These are phyloP conservation scores for Drepanosiphum platanoidis DNA, from an alignment of 2,888 invertebrate species.

Conservation along the genomic window DNA sequence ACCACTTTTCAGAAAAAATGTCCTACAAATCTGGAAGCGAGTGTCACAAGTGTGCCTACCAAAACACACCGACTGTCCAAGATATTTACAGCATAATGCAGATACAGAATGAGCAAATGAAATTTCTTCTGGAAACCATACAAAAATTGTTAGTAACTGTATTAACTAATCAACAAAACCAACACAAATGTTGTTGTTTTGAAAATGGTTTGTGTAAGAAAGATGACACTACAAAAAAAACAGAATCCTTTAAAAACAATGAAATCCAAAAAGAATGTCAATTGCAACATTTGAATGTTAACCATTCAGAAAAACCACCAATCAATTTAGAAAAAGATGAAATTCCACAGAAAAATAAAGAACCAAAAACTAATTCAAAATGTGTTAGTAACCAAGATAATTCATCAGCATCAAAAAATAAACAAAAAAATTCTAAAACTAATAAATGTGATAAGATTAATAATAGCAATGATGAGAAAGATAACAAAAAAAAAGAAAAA, in stretches of 20 bases:
- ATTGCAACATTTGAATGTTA: background rate
- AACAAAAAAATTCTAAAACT: background rate
- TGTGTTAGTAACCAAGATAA: background rate
- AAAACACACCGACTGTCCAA: conserved; percentile 42
- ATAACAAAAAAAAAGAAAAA: conserved; percentile 33
- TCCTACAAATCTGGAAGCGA: conserved; percentile 19
- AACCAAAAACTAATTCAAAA: background rate
- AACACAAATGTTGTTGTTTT: conserved; percentile 44
- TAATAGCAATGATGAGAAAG: background rate
- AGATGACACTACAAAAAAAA: background rate
- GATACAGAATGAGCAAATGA: conserved; percentile 56
- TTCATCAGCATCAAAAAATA: background rate
- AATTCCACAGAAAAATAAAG: background rate
- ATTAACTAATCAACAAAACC: conserved; percentile 52
- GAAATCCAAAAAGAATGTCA: background rate
- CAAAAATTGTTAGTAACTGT: conserved; percentile 51
- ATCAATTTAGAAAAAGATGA: conserved; percentile 10
- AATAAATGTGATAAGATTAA: background rate
- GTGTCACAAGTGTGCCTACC: conserved; percentile 39
- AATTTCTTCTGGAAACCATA: conserved; percentile 56
- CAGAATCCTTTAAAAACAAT: background rate
- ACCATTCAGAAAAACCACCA: background rate
- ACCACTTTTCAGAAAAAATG: conserved; percentile 14
- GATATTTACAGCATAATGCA: conserved; percentile 57
- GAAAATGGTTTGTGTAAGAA: conserved; percentile 11